phyloP scores from a whole-genome alignment of 2,113 vertebrate species.

The Sminthopsis crassicaudata region DNA sequence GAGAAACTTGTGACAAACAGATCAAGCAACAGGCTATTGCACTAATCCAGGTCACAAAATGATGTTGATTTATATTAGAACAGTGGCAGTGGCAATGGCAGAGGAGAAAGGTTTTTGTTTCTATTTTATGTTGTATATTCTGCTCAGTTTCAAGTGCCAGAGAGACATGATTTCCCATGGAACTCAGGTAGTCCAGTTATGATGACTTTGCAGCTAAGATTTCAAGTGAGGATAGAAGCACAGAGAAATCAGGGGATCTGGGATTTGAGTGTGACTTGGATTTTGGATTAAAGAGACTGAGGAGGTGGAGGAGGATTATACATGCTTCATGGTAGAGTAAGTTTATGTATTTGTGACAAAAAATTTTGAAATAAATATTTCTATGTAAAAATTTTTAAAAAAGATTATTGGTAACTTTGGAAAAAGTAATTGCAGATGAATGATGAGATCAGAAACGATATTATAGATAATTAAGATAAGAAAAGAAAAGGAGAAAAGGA shows the following conservation, averaged over 20 bases:
- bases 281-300: background rate
- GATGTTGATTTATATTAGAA: too few relatives aligned
- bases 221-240: background rate
- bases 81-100: too few relatives aligned
- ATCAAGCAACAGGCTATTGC: too few relatives aligned
- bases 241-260: background rate
- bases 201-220: background rate
- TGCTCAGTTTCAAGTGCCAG: too few relatives aligned
- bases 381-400: background rate
- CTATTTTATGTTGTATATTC: too few relatives aligned
- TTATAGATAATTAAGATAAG: background rate
- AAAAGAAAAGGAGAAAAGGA: background rate
- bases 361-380: background rate
- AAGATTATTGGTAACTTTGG: background rate
- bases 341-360: background rate
- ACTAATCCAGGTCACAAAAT: too few relatives aligned
- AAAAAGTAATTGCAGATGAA: background rate
- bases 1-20: too few relatives aligned
- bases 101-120: too few relatives aligned
- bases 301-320: background rate
- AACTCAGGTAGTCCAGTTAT: background rate
- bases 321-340: background rate
- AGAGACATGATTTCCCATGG: too few relatives aligned
- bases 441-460: background rate
- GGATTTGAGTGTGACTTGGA: background rate